Percentiles rank a stretch among this genome's conserved stretches.
Conservation (phyloP, 1,140 invertebrate genomes). For the Ceratitis capitata region DNA sequence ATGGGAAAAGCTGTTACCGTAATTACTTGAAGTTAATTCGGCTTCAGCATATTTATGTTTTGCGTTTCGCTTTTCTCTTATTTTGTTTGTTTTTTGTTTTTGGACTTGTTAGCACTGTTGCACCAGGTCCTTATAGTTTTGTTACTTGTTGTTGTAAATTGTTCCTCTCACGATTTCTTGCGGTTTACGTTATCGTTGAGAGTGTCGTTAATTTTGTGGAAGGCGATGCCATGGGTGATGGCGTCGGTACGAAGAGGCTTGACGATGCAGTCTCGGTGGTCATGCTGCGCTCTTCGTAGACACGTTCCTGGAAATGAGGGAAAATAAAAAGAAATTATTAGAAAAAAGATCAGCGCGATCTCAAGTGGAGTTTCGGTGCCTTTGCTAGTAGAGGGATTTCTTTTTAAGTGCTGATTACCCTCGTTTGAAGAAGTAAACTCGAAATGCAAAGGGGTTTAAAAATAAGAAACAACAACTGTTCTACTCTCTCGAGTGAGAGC, state of each 20-base stretch:
- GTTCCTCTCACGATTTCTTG: background rate
- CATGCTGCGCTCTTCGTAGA: conserved; percentile 62
- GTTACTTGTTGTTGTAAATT: too few species aligned
- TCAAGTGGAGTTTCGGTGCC: too few species aligned
- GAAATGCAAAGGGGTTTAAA: too few species aligned
- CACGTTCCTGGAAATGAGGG: conserved; percentile 59
- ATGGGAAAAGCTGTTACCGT: conserved; percentile 10
- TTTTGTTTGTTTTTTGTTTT: background rate
- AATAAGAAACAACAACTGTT: too few species aligned
- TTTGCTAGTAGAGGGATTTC: background rate
- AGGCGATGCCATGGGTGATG: conserved; percentile 62
- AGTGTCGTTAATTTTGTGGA: conserved; percentile 62
- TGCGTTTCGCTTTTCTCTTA: conserved; percentile 20
- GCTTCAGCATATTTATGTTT: background rate
- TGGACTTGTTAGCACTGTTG: background rate
- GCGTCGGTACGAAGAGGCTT: conserved; percentile 60
- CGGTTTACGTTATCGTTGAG: conserved; percentile 56
- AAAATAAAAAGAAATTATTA: too few species aligned
- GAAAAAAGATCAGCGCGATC: background rate
- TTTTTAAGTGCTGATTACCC: too few species aligned
- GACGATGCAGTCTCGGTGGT: conserved; percentile 63
- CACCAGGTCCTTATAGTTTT: background rate
- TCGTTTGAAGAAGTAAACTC: too few species aligned
- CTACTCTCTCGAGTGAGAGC: too few species aligned
- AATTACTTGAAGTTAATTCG: conserved; percentile 5